These are phyloP conservation scores for Mionectes macconnelli DNA, from an alignment of 2,113 vertebrate species.

Conservation along the genomic window DNA sequence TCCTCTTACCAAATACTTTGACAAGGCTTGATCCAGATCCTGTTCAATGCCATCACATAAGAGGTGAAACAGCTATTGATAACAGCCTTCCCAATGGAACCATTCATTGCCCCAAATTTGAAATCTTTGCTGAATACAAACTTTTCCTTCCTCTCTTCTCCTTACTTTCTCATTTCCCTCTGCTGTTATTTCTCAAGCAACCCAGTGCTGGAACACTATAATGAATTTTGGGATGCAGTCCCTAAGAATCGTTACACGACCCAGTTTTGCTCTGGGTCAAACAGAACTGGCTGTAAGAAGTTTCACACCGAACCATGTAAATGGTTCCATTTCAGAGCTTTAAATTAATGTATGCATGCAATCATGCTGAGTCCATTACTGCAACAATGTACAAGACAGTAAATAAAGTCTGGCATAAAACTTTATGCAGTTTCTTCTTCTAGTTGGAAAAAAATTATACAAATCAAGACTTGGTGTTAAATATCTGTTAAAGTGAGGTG, in stretches of 20 bases:
- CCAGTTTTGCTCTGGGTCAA: background rate
- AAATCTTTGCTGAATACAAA: background rate
- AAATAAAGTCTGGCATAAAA: slow-evolving; percentile 31
- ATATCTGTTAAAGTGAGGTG: background rate
- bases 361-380: slow-evolving; percentile 38
- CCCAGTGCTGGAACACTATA: background rate
- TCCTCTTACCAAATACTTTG: background rate
- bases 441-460: background rate
- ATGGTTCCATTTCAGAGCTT: background rate
- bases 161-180: background rate
- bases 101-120: background rate
- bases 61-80: background rate
- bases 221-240: background rate
- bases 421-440: background rate
- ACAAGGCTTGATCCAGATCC: background rate
- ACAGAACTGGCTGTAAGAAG: background rate
- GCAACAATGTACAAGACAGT: slow-evolving; percentile 3
- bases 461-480: background rate
- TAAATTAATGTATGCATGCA: slow-evolving; percentile 16
- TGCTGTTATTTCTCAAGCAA: background rate
- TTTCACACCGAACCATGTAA: background rate
- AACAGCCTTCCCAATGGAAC: background rate
- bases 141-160: background rate
- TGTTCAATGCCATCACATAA: background rate
- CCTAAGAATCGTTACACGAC: background rate